Conservation (phyloP, 2,113 vertebrate genomes). For the Bufo bufo region DNA sequence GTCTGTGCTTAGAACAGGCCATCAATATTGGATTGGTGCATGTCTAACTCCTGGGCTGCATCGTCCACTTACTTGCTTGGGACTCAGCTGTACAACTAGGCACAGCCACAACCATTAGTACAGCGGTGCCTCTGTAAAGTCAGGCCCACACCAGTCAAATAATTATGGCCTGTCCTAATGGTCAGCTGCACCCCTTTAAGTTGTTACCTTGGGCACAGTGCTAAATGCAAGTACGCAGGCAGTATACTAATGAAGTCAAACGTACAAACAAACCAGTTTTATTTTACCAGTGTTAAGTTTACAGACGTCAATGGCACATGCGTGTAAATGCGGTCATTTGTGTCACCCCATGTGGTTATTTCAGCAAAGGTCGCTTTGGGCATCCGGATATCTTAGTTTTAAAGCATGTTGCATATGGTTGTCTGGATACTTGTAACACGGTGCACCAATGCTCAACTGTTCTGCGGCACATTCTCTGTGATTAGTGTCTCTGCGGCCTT, state of each 20-base stretch:
- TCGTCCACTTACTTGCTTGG: too few relatives aligned
- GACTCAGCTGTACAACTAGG: too few relatives aligned
- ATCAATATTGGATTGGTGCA: too few relatives aligned
- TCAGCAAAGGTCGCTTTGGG: not conserved
- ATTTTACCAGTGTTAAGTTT: not conserved
- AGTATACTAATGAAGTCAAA: not conserved
- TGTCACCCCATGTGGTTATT: not conserved
- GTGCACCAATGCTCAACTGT: constrained; percentile 20
- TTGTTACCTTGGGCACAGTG: too few relatives aligned
- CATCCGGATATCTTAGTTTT: not conserved
- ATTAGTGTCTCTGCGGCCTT: constrained; percentile 9
- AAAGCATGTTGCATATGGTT: not conserved
- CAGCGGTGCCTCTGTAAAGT: too few relatives aligned
- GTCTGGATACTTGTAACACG: not conserved
- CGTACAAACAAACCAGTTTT: not conserved
- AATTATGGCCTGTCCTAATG: too few relatives aligned
- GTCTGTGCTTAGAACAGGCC: too few relatives aligned
- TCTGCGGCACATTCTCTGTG: constrained; percentile 3
- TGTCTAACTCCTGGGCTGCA: too few relatives aligned
- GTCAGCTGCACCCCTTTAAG: too few relatives aligned
- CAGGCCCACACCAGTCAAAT: too few relatives aligned
- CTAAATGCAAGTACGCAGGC: not conserved
- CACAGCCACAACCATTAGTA: too few relatives aligned
- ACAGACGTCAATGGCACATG: not conserved
- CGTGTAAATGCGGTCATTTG: not conserved